These are phyloP conservation scores for Eretmochelys imbricata DNA, from an alignment of 2,113 vertebrate genomes.

Conservation along the genomic window DNA sequence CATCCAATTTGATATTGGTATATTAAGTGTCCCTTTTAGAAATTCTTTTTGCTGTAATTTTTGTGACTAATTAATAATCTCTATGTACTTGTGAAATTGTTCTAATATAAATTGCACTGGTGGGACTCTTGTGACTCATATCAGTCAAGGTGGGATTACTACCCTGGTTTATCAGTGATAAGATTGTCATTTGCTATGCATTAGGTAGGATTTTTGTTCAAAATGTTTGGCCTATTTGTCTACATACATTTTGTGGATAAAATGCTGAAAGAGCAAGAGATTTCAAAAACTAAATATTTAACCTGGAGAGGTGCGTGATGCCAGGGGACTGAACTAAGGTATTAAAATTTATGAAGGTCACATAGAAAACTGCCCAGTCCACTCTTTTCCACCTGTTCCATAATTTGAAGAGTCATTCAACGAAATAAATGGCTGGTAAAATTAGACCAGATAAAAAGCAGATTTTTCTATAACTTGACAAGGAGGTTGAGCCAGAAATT, in stretches of 20 bases:
- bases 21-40: neutral
- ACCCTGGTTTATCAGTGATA: neutral
- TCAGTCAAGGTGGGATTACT: neutral
- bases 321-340: neutral
- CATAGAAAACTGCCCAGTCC: neutral
- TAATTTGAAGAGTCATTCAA: neutral
- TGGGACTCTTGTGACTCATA: neutral
- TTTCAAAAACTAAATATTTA: neutral
- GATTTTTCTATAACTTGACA: neutral
- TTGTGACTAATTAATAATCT: neutral
- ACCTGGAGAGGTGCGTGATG: neutral
- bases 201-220: neutral
- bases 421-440: neutral
- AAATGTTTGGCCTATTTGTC: neutral
- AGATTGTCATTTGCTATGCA: accelerated
- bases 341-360: neutral
- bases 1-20: neutral
- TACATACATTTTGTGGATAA: neutral
- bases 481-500: accelerated
- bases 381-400: neutral
- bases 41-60: neutral
- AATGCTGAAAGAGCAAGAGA: neutral
- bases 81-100: neutral
- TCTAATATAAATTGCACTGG: neutral
- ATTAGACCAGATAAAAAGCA: neutral